A percentile compares a stretch with the other conserved stretches of the same genome.
phyloP scores from a whole-genome alignment of 2,888 invertebrate genomes.

The Aspidiotus destructor region DNA sequence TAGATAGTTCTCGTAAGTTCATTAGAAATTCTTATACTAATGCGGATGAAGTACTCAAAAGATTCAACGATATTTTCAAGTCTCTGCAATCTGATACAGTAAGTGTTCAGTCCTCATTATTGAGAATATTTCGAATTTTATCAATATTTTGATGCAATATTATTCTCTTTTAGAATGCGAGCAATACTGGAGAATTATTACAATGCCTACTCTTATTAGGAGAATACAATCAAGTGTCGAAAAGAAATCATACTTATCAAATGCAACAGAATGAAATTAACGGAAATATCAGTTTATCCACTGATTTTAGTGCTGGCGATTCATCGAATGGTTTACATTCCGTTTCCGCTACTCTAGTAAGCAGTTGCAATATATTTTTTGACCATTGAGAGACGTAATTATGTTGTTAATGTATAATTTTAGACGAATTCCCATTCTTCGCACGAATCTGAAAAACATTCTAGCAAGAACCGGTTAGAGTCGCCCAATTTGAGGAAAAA shows the following conservation, averaged over 20 bases:
- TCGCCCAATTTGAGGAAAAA: conserved; percentile 14
- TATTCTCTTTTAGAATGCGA: conserved; percentile 6
- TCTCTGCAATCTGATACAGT: conserved; percentile 11
- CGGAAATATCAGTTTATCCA: conserved; percentile 5
- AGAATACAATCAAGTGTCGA: not conserved
- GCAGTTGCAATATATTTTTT: too few relatives aligned
- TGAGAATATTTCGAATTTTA: not conserved
- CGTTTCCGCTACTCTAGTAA: not conserved
- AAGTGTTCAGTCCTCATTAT: not conserved
- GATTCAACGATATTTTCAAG: conserved; percentile 9
- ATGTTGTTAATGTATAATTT: not conserved
- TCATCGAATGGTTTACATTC: conserved; percentile 16
- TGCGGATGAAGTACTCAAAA: conserved; percentile 5
- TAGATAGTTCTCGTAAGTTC: not conserved
- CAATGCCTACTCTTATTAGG: conserved; percentile 7
- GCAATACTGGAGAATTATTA: not conserved
- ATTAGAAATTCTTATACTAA: conserved; percentile 7
- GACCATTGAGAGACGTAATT: not conserved
- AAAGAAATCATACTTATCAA: not conserved
- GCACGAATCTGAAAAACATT: not conserved
- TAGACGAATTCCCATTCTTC: not conserved
- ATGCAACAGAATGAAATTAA: conserved; percentile 18
- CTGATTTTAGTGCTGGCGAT: not conserved
- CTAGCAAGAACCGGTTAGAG: not conserved
- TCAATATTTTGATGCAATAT: not conserved